phyloP scores from a whole-genome alignment of 2,888 invertebrate genomes.

The Callyntrura guangdongensis region DNA sequence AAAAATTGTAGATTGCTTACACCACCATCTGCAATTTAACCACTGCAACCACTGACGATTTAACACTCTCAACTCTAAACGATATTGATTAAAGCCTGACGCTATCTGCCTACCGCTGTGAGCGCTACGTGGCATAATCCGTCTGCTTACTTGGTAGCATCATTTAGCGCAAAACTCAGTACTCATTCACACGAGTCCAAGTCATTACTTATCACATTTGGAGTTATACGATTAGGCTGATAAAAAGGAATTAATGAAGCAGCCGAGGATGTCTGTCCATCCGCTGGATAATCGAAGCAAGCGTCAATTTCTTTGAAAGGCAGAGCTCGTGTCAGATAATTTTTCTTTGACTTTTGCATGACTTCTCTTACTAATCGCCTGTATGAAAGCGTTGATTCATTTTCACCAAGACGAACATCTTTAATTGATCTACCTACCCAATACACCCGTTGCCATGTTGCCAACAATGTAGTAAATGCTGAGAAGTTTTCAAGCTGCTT shows the following conservation, averaged over 20 bases:
- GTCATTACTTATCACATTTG: neutral
- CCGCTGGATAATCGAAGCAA: neutral
- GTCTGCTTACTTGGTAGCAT: conserved; percentile 21
- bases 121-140: conserved; percentile 39
- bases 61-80: neutral
- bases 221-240: neutral
- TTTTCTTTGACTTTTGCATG: neutral
- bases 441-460: conserved; percentile 20
- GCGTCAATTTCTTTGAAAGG: conserved; percentile 4
- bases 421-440: neutral
- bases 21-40: conserved; percentile 33
- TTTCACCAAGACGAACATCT: neutral
- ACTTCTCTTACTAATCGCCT: neutral
- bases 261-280: conserved; percentile 36
- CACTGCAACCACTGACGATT: neutral
- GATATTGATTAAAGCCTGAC: neutral
- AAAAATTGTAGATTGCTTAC: neutral
- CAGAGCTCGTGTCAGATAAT: neutral
- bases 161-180: neutral
- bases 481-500: neutral
- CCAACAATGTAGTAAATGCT: conserved; percentile 1
- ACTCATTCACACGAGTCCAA: conserved; percentile 4
- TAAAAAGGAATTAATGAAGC: conserved; percentile 15
- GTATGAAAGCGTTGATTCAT: neutral
- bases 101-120: conserved; percentile 50